Conservation (phyloP, 1,140 invertebrate genomes). For the Drosophila ercepeae region DNA sequence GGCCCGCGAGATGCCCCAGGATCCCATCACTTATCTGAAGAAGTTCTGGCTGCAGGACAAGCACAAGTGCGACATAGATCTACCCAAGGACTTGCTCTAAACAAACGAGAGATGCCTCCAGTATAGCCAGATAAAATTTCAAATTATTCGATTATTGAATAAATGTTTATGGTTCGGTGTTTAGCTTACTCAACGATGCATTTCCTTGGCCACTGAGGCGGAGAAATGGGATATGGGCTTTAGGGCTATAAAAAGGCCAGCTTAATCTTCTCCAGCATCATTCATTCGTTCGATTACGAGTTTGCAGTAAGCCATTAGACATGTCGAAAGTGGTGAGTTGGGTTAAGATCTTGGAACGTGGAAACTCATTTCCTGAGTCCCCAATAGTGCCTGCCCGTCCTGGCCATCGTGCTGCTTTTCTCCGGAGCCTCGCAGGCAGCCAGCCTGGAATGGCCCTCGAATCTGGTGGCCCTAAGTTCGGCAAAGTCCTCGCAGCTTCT, state of each 20-base stretch:
- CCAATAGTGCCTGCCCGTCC: slow-evolving; percentile 33
- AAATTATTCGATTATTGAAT: slow-evolving; percentile 48
- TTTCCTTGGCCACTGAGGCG: slow-evolving; percentile 40
- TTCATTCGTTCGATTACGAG: slow-evolving; percentile 33
- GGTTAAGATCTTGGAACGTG: not conserved
- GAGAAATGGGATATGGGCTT: not conserved
- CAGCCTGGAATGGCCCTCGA: slow-evolving; percentile 66
- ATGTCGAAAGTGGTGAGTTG: slow-evolving; percentile 65
- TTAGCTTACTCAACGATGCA: slow-evolving; percentile 35
- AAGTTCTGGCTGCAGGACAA: slow-evolving; percentile 54
- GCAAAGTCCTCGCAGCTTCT: slow-evolving; percentile 51
- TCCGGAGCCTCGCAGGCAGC: slow-evolving; percentile 19
- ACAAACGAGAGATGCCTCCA: not conserved
- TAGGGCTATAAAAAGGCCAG: slow-evolving; percentile 43
- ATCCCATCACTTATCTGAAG: slow-evolving; percentile 57
- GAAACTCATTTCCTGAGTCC: not conserved
- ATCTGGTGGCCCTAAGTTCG: slow-evolving; percentile 56
- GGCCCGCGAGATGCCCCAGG: slow-evolving; percentile 54
- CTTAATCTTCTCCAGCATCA: slow-evolving; percentile 34
- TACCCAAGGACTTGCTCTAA: slow-evolving; percentile 51
- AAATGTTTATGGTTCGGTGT: slow-evolving; percentile 45
- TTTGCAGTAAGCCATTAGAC: slow-evolving; percentile 12
- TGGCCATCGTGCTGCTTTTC: slow-evolving; percentile 33
- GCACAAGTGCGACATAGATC: slow-evolving; percentile 54
- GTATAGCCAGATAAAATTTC: slow-evolving; percentile 50